Evolutionary conservation across 1,140 invertebrate genomes (phyloP).

Genomic region (Belonocnema kinseyi): DNA sequence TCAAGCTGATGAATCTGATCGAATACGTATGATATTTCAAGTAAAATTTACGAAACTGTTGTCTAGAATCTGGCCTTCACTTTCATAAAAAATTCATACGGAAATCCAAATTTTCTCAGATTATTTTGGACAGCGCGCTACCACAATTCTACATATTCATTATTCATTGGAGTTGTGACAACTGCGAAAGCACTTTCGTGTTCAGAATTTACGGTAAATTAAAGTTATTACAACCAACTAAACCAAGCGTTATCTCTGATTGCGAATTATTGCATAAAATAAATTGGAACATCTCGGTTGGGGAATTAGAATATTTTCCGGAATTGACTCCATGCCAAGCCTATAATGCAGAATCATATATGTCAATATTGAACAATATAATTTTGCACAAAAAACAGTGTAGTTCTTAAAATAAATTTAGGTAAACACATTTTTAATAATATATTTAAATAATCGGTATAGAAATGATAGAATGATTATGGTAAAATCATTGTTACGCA

Average conservation of each 20-base stretch:
- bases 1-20: no score
- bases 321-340: not conserved
- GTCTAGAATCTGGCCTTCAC: not conserved
- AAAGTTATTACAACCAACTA: not conserved
- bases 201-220: constrained; percentile 13
- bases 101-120: not conserved
- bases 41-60: not conserved
- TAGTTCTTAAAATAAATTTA: no score
- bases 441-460: no score
- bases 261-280: not conserved
- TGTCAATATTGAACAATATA: not conserved
- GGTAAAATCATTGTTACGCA: no score
- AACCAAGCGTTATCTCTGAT: not conserved
- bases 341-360: not conserved
- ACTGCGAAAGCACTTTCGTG: not conserved
- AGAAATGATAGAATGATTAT: no score
- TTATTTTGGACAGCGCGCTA: constrained; percentile 3
- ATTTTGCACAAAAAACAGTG: not conserved
- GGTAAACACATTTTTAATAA: no score
- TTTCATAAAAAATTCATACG: not conserved
- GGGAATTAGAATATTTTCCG: not conserved
- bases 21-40: not conserved
- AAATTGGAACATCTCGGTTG: not conserved
- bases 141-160: not conserved
- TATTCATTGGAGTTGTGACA: constrained; percentile 12